Evolutionary conservation across 2,888 invertebrate genomes (phyloP).

Genomic region (Acanthococcus lagerstroemiae): DNA sequence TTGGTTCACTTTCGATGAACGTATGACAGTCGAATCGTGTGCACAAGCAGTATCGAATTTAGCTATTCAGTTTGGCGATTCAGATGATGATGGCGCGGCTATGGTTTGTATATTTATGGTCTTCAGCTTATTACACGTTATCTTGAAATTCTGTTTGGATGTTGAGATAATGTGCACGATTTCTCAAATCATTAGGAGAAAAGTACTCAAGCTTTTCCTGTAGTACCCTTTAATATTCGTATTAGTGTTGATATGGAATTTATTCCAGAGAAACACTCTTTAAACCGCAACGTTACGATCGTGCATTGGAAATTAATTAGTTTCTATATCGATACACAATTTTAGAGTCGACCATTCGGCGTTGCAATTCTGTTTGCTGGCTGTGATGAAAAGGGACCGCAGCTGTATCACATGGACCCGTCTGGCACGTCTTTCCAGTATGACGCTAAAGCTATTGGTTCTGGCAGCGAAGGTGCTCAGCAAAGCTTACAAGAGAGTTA

Average conservation of each 20-base stretch:
- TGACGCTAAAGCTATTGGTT: conserved; percentile 98
- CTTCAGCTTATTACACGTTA: not conserved
- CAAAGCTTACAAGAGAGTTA: conserved; percentile 73
- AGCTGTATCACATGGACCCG: conserved; percentile 96
- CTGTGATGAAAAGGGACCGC: conserved; percentile 85
- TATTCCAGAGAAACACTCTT: not conserved
- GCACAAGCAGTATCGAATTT: conserved; percentile 97
- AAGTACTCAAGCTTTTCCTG: too few species aligned
- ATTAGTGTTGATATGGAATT: not conserved
- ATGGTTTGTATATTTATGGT: conserved; percentile 46
- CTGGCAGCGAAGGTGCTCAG: conserved; percentile 98
- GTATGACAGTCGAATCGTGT: conserved; percentile 93
- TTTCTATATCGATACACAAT: too few species aligned
- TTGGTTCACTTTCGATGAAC: conserved; percentile 95
- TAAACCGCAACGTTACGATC: not conserved
- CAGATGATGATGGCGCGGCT: conserved; percentile 75
- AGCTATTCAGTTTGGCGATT: conserved; percentile 98
- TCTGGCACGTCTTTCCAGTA: conserved; percentile 97
- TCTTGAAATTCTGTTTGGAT: not conserved
- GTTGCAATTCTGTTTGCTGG: conserved; percentile 96
- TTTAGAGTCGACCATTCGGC: conserved; percentile 72
- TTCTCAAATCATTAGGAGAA: too few species aligned
- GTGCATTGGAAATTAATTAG: too few species aligned
- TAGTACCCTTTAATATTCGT: too few species aligned
- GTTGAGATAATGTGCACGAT: not conserved